Base-by-base conservation (phyloP, 2,888 invertebrate genomes). In the Acrobasis suavella region DNA sequence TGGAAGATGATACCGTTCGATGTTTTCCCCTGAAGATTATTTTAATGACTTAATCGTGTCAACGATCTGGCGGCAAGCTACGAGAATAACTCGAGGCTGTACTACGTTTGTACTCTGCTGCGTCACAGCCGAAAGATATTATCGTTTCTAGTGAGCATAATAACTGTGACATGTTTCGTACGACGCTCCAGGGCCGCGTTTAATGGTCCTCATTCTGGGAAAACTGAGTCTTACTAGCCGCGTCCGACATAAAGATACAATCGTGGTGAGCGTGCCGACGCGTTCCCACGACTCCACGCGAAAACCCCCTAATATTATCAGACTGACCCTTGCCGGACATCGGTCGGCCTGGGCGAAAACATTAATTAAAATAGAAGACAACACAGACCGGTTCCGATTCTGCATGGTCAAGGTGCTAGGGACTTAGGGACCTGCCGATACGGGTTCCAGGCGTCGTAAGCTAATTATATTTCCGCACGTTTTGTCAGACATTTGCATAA, bases 391-490 rank as follows among this genome's bases (percentile, higher is more conserved):
- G 89, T 89, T 85, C 72, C 71, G 73, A 70, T 72, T 71, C 63
- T 68, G 75, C 77, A 77, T 69, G 83, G 83, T 85, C 86, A 84
- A 86, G 81, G 82, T 81, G 76, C 74, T 69, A 73, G 83, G 84
- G 87, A 87, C 82, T 73, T 74, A 12, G 71, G 73, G 74, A 72
- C 72, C 76, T 74, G 74, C 72, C 68, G 66, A 73, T 74, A 69
- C 73, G 58, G 71, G 72, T 73, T 71, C 71, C 72, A 69, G 76
- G 79, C 76, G 80, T 78, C 77, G 79, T 85, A 85, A 88, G 87
- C 91, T 91, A 92, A 92, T 92, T 92, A 92, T 92, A 86, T 89
- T 88, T 90, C 89, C 86, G 87, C 92, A 91, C 91, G 89, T 90
- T 89, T 88, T 86, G 91, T 86, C 81, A 77, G 69, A 67, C 73